Base-by-base conservation (phyloP, 2,888 invertebrate genomes). In the Eristalis intricaria region DNA sequence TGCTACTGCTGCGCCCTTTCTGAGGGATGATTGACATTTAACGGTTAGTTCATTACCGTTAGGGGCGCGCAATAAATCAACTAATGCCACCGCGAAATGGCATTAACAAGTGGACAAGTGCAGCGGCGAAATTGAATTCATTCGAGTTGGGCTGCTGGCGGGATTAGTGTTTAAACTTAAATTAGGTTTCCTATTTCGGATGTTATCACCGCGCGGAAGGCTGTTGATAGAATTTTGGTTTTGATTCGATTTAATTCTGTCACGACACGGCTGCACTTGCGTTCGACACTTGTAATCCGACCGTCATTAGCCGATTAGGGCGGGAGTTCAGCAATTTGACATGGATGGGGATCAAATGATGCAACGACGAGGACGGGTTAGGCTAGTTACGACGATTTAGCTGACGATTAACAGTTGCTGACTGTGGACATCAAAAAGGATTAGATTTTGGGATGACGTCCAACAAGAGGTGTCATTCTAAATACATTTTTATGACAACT, bases 1-100 rank as follows among this genome's bases (percentile, higher is more conserved):
- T 10, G 8, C 1, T 32, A 4, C 0, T 10, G 32, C 32, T 22
- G 2, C 23, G 2, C 60, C 60, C 26, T 13, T 4, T 13, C 5
- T 0, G 2, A 11, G 10, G 40, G 40, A 4, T 70, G 63, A 73
- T 61, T 73, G 73, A 73, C 63, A 43, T 63, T 73, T 73, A 22
- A 63, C 15, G 43, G 63, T 73, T 22, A 63, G 43, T 63, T 73
- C 73, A 73, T 43, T 50, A 15, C 26, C n/a, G n/a, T n/a, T n/a
- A n/a, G 11, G 29, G 19, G 23, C 4, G 23, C 4, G 26, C 22
- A 29, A 32, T 73, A 70, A 70, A 63, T 63, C 61, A 71, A 71
- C 43, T 19, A 35, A 35, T 32, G 64, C 32, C 35, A 38, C 64
- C 64, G 38, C 64, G 26, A 43, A 71, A 61, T 61, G 61, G 1